Percentiles rank a stretch among this genome's conserved stretches.
phyloP scores from a whole-genome alignment of 2,888 invertebrate species.

The Pycnomerus fuliginosus region DNA sequence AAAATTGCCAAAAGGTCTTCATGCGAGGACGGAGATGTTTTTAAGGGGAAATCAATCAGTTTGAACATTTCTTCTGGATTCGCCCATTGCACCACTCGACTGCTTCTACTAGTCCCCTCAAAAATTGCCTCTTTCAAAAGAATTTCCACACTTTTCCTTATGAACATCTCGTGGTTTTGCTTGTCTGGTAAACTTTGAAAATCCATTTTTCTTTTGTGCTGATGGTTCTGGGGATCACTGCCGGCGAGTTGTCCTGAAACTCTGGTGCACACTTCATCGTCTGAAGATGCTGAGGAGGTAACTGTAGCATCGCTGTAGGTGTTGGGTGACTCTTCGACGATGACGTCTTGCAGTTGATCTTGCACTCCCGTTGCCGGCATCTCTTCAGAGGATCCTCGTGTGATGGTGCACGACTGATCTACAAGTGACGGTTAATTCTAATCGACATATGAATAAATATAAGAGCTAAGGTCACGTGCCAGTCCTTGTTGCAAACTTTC shows the following conservation, averaged over 20 bases:
- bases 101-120: slow-evolving; percentile 67
- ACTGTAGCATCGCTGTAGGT: slow-evolving; percentile 42
- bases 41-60: slow-evolving; percentile 66
- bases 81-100: slow-evolving; percentile 80
- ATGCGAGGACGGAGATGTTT: slow-evolving; percentile 61
- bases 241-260: slow-evolving; percentile 1
- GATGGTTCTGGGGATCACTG: too few species aligned
- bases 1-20: slow-evolving; percentile 67
- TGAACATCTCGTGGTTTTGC: slow-evolving; percentile 69
- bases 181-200: slow-evolving; percentile 65
- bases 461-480: slow-evolving; percentile 39
- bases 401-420: slow-evolving; percentile 19
- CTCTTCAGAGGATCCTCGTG: slow-evolving; percentile 18
- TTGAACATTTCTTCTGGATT: slow-evolving; percentile 70
- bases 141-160: slow-evolving; percentile 69
- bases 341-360: slow-evolving; percentile 28
- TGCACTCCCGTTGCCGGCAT: slow-evolving; percentile 44
- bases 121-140: slow-evolving; percentile 75
- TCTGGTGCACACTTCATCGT: slow-evolving; percentile 38
- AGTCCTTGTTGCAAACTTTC: slow-evolving; percentile 35
- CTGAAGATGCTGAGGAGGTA: slow-evolving; percentile 41
- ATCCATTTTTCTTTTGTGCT: too few species aligned
- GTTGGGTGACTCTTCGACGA: slow-evolving; percentile 36
- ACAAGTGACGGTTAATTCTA: slow-evolving; percentile 9
- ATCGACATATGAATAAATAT: slow-evolving; percentile 26